Evolutionary conservation across 2,797 vertebrate genomes (phyloP), one percentile per base, ranked within the genome.

Genomic region (Nyctalus aviator): DNA sequence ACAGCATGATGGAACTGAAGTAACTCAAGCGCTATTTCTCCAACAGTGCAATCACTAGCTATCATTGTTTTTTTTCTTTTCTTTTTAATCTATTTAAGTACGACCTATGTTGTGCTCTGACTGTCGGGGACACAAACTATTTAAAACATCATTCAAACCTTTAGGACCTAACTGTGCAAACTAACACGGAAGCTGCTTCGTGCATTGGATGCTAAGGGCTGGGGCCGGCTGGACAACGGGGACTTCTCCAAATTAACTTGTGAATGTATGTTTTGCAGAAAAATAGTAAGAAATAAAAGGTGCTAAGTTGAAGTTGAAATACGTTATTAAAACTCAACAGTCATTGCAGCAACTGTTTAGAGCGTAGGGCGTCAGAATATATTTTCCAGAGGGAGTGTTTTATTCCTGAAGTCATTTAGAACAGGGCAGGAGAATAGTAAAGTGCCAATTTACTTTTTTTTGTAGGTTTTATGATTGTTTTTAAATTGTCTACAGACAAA

Each of bases 251-350:
- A 41, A 62, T 62, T 27, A 83, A 41, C 71, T 87, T 30, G 15
- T 62, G 62, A 82, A 78, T 64, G 91, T 72, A 62, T 41, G 30
- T 71, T 84, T 72, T 37, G 30, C 62, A 76, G 93, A 94, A 84
- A 79, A 41, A 44, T 82, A 41, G 35, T 78, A 83, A 73, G 5
- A 59, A 32, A 72, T 55, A 73, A 17, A 78, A n/a, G 6, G 9
- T 79, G 59, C 32, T 55, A 30, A 27, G 55, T 30, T 87, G 35
- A 64, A 57, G 46, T 50, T 25, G 15, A 94, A 88, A 93, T 73
- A n/a, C 3, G 62, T n/a, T 50, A 57, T 9, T 84, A 20, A 84
- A 77, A 62, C 12, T 46, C 64, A 48, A n/a, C 15, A 88, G 91
- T 66, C 46, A 73, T 68, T 48, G 62, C 8, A 72, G 18, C n/a